A percentile compares a stretch with the other conserved stretches of the same genome.
These are phyloP conservation scores for Fopius arisanus DNA, from an alignment of 1,140 invertebrate species.

Conservation along the genomic window DNA sequence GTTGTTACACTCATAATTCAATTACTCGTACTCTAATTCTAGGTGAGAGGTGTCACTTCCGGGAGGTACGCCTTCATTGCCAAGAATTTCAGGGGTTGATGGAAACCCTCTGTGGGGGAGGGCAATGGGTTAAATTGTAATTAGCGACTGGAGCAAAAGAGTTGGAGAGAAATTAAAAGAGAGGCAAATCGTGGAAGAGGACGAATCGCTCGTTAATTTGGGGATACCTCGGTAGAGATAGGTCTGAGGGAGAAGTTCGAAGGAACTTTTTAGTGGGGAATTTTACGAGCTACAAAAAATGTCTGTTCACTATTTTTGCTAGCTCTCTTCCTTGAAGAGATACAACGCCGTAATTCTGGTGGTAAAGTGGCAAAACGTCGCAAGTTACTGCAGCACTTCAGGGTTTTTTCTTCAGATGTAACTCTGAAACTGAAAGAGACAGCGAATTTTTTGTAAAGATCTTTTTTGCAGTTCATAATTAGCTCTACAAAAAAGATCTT, in stretches of 20 bases:
- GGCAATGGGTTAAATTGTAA: no score
- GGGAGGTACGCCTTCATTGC: no score
- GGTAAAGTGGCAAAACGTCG: no score
- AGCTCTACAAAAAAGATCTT: background rate
- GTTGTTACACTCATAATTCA: background rate
- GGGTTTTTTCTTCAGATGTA: no score
- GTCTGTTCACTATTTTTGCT: background rate
- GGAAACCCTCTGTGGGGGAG: background rate
- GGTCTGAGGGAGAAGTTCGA: background rate
- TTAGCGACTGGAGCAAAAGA: no score
- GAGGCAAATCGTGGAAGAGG: no score
- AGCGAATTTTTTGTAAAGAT: background rate
- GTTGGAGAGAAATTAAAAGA: background rate
- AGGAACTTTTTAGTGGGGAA: slow-evolving; percentile 6
- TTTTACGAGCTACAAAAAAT: background rate
- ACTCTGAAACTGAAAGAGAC: background rate
- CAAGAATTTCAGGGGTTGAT: no score
- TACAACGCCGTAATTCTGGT: no score
- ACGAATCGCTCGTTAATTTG: background rate
- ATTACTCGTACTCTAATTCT: background rate
- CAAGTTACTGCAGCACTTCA: no score
- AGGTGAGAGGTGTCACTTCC: background rate
- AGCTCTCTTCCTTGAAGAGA: no score
- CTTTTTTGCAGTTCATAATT: background rate
- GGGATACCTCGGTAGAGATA: background rate